Evolutionary conservation across 2,797 vertebrate species (phyloP), one percentile per base, ranked within the genome.

Genomic region (Phataginus tetradactyla): DNA sequence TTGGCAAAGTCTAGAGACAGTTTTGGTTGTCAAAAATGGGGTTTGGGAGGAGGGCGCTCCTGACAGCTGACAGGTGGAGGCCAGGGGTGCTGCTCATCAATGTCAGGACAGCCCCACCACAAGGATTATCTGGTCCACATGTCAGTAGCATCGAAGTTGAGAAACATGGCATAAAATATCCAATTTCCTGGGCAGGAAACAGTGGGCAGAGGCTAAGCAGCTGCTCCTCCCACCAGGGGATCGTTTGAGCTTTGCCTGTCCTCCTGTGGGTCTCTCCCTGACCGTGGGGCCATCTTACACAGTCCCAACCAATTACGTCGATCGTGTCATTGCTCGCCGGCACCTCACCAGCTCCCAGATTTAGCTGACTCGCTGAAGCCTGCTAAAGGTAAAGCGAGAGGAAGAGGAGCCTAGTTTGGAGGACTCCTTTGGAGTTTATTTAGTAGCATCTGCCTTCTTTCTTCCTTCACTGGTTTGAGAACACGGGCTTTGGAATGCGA

Each of bases 241-340:
- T 34, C 13, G 7, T 0, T 6, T 4, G 49, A 32, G 77, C 21
- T 49, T 14, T 9, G 51, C 75, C 21, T 49, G 29, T 21, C 32
- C 55, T 13, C 55, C 27, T 3, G 0, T 8, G 37, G 20, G 21
- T 57, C 69, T 64, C 1, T 49, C 64, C 59, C 51, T 1, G 0
- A 39, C 5, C n/a, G n/a, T n/a, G n/a, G n/a, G n/a, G n/a, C n/a
- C n/a, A n/a, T n/a, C n/a, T n/a, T n/a, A n/a, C n/a, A n/a, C n/a
- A n/a, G n/a, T n/a, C n/a, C n/a, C n/a, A n/a, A n/a, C n/a, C n/a
- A n/a, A 8, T 45, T 5, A 12, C 25, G 53, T 49, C 27, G 20
- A 55, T 21, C 42, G 21, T 27, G 53, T 57, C 78, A 32, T 4
- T 9, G 77, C 55, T 9, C 5, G 39, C 42, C 83, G 51, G 10